Conservation (phyloP, 1,140 invertebrate genomes). For the Heliconius congener region DNA sequence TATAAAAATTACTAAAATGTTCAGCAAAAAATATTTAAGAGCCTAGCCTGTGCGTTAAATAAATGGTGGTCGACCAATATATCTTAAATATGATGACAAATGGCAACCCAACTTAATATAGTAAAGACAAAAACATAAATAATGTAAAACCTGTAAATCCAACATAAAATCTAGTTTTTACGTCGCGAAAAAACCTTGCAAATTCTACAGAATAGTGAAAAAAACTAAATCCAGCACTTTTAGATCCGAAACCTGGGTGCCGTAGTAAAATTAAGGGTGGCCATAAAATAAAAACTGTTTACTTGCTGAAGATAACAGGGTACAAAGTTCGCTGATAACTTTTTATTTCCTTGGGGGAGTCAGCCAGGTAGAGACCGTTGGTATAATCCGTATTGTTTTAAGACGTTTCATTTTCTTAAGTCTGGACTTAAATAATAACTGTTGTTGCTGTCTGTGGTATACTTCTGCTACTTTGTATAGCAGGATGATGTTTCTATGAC, state of each 20-base stretch:
- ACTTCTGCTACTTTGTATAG: background rate
- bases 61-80: too few species aligned
- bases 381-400: slow-evolving; percentile 38
- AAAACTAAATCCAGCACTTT: slow-evolving; percentile 46
- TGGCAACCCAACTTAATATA: too few species aligned
- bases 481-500: background rate
- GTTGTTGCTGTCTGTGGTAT: slow-evolving; percentile 2
- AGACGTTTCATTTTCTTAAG: slow-evolving; percentile 34
- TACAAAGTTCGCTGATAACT: slow-evolving; percentile 74
- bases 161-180: background rate
- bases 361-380: slow-evolving; percentile 30
- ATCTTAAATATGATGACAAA: too few species aligned
- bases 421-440: slow-evolving; percentile 26
- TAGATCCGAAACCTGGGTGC: slow-evolving; percentile 43
- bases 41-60: too few species aligned
- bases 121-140: background rate
- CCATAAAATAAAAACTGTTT: slow-evolving; percentile 78
- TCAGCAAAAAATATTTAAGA: too few species aligned
- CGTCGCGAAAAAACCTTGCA: slow-evolving; percentile 30
- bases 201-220: slow-evolving; percentile 39
- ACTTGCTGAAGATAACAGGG: slow-evolving; percentile 69
- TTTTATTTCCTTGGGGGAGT: slow-evolving; percentile 65
- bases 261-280: slow-evolving; percentile 57
- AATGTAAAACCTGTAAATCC: background rate
- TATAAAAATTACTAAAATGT: too few species aligned